phyloP scores from a whole-genome alignment of 2,797 vertebrate genomes.

The Pangasius mekongensis region DNA sequence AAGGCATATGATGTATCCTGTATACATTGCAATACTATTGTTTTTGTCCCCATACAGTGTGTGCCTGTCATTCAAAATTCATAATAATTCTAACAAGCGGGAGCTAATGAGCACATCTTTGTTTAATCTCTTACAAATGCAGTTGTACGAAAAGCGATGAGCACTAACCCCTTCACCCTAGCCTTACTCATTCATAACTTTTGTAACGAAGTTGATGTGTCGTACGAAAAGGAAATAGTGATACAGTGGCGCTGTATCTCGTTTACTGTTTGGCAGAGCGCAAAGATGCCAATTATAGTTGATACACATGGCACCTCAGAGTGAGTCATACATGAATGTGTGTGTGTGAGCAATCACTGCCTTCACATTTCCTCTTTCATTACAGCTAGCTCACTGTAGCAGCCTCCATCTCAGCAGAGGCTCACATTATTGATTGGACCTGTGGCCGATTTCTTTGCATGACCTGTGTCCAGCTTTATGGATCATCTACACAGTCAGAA shows the following conservation, averaged over 20 bases:
- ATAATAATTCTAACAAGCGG: not conserved
- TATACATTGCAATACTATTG: not conserved
- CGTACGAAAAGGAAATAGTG: not conserved
- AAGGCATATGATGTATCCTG: not conserved
- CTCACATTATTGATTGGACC: slow-evolving; percentile 34
- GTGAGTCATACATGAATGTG: slow-evolving; percentile 28
- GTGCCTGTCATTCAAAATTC: not conserved
- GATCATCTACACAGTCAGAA: not conserved
- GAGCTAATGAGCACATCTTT: not conserved
- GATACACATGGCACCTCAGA: not conserved
- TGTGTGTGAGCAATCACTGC: not conserved
- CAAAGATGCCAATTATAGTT: slow-evolving; percentile 27
- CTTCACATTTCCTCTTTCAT: slow-evolving; percentile 29
- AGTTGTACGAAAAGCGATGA: not conserved
- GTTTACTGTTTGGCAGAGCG: slow-evolving; percentile 26
- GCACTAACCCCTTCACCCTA: not conserved
- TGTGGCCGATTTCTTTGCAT: slow-evolving; percentile 1
- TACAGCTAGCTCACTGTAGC: slow-evolving; percentile 22
- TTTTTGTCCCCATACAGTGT: not conserved
- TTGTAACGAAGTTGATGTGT: not conserved
- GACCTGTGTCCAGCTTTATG: not conserved
- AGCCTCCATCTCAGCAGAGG: slow-evolving; percentile 9
- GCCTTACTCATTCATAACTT: slow-evolving; percentile 19
- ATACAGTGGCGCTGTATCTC: not conserved
- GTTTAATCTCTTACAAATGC: slow-evolving; percentile 4